phyloP scores from a whole-genome alignment of 2,797 vertebrate genomes.

The Margarornis squamiger region DNA sequence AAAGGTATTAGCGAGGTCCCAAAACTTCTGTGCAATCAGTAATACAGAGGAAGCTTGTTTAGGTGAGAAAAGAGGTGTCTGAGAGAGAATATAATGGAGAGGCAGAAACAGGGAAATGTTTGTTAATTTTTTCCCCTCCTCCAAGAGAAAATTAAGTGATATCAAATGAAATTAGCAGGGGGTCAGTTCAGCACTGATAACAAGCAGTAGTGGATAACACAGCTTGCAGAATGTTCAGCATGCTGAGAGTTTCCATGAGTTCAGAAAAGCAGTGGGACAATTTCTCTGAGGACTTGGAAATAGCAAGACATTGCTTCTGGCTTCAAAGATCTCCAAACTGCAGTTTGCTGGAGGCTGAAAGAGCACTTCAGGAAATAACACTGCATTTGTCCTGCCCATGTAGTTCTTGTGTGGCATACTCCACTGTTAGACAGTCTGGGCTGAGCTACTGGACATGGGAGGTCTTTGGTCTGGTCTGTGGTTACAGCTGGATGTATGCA shows the following conservation, averaged over 20 bases:
- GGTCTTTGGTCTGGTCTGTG: neutral
- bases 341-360: neutral
- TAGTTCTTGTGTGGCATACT: rapidly evolving
- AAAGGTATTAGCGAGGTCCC: neutral
- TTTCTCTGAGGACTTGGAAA: neutral
- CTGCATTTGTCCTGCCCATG: neutral
- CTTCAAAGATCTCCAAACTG: neutral
- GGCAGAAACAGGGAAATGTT: neutral
- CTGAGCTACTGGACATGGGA: neutral
- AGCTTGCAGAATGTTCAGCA: neutral
- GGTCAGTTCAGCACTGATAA: neutral
- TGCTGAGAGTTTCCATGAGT: neutral
- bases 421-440: neutral
- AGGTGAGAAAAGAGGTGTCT: neutral
- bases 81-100: neutral
- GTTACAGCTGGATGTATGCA: neutral
- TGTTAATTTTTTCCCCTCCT: neutral
- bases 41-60: neutral
- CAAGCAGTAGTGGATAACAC: neutral
- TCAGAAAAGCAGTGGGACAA: neutral
- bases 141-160: neutral
- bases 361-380: neutral
- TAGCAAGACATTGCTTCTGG: neutral
- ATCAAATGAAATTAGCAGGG: neutral
- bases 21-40: neutral